phyloP scores from a whole-genome alignment of 2,797 vertebrate genomes.

The Basileuterus tristriatus region DNA sequence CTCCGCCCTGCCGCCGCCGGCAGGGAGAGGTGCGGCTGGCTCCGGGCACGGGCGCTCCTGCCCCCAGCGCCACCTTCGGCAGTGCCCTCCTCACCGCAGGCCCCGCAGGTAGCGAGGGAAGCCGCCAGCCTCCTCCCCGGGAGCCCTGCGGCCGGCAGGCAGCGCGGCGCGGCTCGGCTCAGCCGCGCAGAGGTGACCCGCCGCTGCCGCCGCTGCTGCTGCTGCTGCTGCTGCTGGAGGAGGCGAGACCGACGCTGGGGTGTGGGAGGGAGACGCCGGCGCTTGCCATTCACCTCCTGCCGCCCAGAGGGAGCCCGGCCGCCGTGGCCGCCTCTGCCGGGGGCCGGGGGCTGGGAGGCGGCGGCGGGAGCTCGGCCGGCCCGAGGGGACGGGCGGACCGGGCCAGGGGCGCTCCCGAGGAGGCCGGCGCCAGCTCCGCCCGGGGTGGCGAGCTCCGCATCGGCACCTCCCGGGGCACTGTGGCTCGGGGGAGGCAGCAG shows the following conservation, averaged over 20 bases:
- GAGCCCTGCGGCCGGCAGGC: background rate
- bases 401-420: too few species aligned
- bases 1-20: background rate
- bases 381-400: background rate
- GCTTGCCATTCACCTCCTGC: slow-evolving; percentile 55
- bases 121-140: background rate
- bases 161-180: background rate
- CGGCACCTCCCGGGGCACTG: background rate
- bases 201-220: background rate
- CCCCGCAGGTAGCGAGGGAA: background rate
- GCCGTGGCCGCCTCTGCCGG: background rate
- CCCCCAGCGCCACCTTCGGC: background rate
- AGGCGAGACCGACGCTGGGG: slow-evolving; percentile 6
- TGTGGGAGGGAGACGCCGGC: slow-evolving; percentile 34
- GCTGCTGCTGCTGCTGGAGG: background rate
- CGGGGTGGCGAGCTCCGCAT: fast-evolving
- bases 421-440: background rate
- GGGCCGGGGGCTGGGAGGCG: background rate
- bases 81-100: slow-evolving; percentile 1
- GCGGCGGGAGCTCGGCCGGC: background rate
- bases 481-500: fast-evolving
- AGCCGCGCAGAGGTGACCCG: slow-evolving; percentile 37
- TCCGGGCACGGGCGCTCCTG: background rate
- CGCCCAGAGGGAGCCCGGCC: slow-evolving; percentile 59
- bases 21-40: background rate